Evolutionary conservation across 2,113 vertebrate species (phyloP).

Genomic region (Limanda limanda): DNA sequence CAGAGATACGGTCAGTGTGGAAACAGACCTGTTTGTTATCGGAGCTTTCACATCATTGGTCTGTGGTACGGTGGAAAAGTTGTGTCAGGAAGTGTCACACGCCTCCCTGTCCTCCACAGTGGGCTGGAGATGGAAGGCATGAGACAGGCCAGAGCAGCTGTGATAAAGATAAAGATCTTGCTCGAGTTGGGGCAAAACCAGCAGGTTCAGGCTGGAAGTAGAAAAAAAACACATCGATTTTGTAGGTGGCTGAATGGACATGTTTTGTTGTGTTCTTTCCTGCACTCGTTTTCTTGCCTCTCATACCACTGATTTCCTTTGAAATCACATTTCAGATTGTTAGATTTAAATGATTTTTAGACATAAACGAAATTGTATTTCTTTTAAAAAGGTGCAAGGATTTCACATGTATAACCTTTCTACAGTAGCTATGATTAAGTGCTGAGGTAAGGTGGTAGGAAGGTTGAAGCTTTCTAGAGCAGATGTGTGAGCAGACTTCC

Average conservation of each 20-base stretch:
- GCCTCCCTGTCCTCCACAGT: constrained; percentile 35
- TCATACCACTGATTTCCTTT: background rate
- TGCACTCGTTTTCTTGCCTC: background rate
- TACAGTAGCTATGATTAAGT: background rate
- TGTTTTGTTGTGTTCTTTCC: background rate
- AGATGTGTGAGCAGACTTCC: background rate
- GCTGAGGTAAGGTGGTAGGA: background rate
- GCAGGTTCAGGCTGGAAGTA: background rate
- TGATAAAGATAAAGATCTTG: background rate
- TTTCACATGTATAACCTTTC: no score
- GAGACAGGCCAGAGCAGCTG: constrained; percentile 24
- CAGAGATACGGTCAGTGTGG: constrained; percentile 15
- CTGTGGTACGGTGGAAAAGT: constrained; percentile 42
- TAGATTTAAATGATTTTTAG: background rate
- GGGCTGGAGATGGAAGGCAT: constrained; percentile 28
- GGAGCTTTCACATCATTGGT: constrained; percentile 14
- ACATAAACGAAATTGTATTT: background rate
- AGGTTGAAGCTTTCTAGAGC: no score
- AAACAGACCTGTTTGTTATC: constrained; percentile 53
- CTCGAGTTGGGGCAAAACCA: background rate
- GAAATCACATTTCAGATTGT: background rate
- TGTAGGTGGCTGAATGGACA: background rate
- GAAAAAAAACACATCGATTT: background rate
- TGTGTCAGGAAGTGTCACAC: constrained; percentile 52
- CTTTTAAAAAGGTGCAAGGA: background rate